Evolutionary conservation across 2,888 invertebrate genomes (phyloP).

Genomic region (Ellobium chinense): DNA sequence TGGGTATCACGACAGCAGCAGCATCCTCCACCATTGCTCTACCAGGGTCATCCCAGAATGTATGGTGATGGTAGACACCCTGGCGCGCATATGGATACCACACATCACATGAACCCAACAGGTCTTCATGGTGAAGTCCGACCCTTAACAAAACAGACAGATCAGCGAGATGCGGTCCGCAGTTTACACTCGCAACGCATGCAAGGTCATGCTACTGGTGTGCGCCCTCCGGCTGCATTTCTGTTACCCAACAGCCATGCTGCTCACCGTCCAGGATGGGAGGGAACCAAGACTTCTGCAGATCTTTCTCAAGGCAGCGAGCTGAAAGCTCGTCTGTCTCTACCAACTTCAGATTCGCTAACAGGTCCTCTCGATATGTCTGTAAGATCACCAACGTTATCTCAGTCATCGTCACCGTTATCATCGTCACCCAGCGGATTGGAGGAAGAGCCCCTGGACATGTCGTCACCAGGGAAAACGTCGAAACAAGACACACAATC

Average conservation of each 20-base stretch:
- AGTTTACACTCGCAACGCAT: neutral
- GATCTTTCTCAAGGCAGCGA: neutral
- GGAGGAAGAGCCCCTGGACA: slow-evolving; percentile 16
- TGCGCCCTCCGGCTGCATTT: neutral
- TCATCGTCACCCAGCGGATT: neutral
- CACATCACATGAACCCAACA: neutral
- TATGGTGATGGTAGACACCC: too few species aligned
- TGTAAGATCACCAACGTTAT: neutral
- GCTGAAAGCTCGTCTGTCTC: neutral
- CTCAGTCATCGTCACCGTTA: neutral
- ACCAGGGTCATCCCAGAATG: neutral
- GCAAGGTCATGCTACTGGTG: neutral
- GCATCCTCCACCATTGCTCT: neutral
- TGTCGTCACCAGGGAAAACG: neutral
- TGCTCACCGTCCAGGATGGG: neutral
- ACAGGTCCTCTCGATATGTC: neutral
- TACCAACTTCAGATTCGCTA: neutral
- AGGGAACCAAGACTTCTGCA: neutral
- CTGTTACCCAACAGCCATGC: neutral
- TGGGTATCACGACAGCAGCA: neutral
- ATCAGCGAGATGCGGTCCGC: neutral
- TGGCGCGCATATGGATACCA: neutral
- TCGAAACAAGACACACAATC: neutral
- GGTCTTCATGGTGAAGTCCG: neutral
- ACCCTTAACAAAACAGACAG: too few species aligned